Base-by-base conservation (phyloP, 2,888 invertebrate genomes). In the Synanthedon formicaeformis region DNA sequence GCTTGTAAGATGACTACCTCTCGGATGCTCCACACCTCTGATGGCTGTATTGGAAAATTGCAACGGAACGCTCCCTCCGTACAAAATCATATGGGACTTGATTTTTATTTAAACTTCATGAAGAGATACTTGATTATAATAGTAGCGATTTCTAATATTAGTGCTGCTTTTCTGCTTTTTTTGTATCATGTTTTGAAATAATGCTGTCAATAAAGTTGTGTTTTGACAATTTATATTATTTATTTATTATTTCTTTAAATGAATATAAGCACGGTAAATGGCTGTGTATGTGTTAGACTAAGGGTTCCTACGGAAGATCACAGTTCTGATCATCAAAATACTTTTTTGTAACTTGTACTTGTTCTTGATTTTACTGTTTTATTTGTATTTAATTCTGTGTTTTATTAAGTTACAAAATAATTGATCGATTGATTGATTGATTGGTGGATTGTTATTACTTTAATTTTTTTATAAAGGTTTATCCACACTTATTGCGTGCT, bases 41-140 rank as follows among this genome's bases (percentile, higher is more conserved):
- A 82, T 84, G 74, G 79, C 75, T 83, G 78, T 84, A 79, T 83
- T 78, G 79, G 81, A 76, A 83, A 83, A 83, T 82, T 85, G 81
- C 77, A 69, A 68, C 69, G 66, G 61, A 62, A 62, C 60, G 65
- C 64, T 64, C 63, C 64, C 55, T 56, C 57, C 59, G 60, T 57
- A 52, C 65, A 61, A 71, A 75, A 77, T 75, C 80, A 71, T 64
- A 55, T 56, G 71, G 64, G 78, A 78, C 70, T 69, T 67, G 71
- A 72, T 79, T 81, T 78, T 81, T 82, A 81, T 79, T 80, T 80
- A 81, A 81, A 78, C 70, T 75, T 72, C 69, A 67, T 68, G 67
- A 62, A 64, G 55, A 50, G 55, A 51, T 58, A 34, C n/a, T 48
- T 45, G 40, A 41, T 34, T 53, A 50, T 67, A 61, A 58, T 58